phyloP scores from a whole-genome alignment of 64 coral and sea anemone genomes.

The Pocillopora damicornis region DNA sequence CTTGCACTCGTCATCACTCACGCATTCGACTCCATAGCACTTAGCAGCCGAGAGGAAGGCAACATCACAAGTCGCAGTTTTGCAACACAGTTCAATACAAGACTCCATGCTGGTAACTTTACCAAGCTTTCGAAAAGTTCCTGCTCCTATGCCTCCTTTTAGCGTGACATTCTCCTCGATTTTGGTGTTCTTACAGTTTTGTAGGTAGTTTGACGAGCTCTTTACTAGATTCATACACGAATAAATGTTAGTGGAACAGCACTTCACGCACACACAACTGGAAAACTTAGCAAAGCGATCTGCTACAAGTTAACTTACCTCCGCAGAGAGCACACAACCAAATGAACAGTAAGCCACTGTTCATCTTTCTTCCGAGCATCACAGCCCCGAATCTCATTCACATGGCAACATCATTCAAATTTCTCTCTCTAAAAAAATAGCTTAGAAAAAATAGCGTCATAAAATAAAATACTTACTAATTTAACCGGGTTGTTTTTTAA shows the following conservation, averaged over 20 bases:
- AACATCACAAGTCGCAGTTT: conserved; percentile 89
- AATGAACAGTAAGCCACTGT: not conserved
- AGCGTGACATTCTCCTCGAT: conserved; percentile 98
- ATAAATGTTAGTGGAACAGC: conserved; percentile 13
- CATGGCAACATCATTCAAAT: not conserved
- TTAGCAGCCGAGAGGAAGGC: conserved; percentile 93
- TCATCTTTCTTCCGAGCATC: not conserved
- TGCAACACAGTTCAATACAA: conserved; percentile 99
- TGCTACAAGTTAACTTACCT: conserved; percentile 8
- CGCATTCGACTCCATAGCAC: conserved; percentile 98
- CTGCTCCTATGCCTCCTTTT: conserved; percentile 93
- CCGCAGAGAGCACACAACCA: conserved; percentile 1
- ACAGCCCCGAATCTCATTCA: not conserved
- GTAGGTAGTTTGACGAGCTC: conserved; percentile 52
- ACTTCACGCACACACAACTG: conserved; percentile 17
- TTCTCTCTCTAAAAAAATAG: not conserved
- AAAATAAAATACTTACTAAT: not conserved
- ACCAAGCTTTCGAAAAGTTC: conserved; percentile 92
- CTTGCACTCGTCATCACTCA: conserved; percentile 95
- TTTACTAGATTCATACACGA: conserved; percentile 29
- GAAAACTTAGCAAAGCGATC: not conserved
- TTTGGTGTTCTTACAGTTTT: conserved; percentile 95
- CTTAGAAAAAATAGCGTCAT: not conserved
- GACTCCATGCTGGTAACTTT: conserved; percentile 97
- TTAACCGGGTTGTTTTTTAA: not conserved